Evolutionary conservation across 1,140 invertebrate species (phyloP), one percentile per base, ranked within the genome.

Genomic region (Zaprionus ornatus): DNA sequence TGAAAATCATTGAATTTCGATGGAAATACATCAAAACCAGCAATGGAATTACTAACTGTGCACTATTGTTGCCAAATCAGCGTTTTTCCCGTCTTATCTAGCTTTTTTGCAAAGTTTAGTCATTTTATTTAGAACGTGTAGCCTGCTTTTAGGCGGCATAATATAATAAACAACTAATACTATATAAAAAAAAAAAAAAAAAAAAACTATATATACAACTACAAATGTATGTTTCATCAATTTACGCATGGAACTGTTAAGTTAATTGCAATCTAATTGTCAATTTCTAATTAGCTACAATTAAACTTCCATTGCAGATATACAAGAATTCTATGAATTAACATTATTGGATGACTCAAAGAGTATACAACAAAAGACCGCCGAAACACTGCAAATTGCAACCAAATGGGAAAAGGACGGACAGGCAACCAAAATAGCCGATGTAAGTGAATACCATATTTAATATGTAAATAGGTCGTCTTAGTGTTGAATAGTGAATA

Each of bases 291-390:
- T 72, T 65, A 54, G 0, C 17, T 12, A 91, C 97, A n/a, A 95
- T 97, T 21, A 93, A 96, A 57, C 97, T 67, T 21, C 10, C 1
- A 40, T 96, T 96, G 19, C 95, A 99, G 98, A 99, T 95, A 99
- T 99, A 91, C 98, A 99, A 95, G 98, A 99, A 93, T 99, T 99
- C 93, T 99, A 99, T 94, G 98, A 99, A 94, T 94, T 98, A 77
- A 99, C 98, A 55, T 95, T 99, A 71, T 94, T 99, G 86, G 98
- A 99, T 94, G 98, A 99, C 92, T 97, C 95, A 54, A 99, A 99
- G 94, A 97, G 97, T 61, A 95, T 98, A 70, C 97, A 99, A 92
- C 97, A 99, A 94, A 99, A 99, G 94, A 98, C 98, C 63, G 96
- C 96, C 27, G 98, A 99, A 94, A 99, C 98, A 35, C 96, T 99